Base-by-base conservation (phyloP, 2,797 vertebrate species). In the Cossypha polioptera region DNA sequence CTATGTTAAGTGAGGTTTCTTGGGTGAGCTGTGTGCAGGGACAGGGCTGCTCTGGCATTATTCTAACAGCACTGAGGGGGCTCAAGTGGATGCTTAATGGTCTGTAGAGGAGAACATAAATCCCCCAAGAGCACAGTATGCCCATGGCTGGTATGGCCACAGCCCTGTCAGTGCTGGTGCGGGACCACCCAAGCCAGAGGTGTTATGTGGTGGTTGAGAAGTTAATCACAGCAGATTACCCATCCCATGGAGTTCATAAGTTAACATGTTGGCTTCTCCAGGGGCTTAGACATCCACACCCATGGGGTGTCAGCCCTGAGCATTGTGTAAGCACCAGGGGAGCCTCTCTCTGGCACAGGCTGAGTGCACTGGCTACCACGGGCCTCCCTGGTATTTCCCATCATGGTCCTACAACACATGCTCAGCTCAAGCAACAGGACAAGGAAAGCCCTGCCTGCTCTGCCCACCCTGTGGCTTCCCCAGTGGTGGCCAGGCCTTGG, bases 271-370 rank as follows among this genome's bases (percentile, higher is more conserved):
- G 38, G 28, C 25, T 82, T 76, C 51, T 86, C 36, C 0, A 1
- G 33, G 20, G 43, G 63, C 15, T 69, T 38, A 36, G 72, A 69
- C 74, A 66, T 54, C 25, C 59, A 38, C 17, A 28, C 17, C 22
- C 16, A 36, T 15, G 14, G 28, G 24, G 9, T 36, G 43, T 35
- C 17, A 61, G 38, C 61, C 81, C 33, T 51, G 61, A 47, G 66
- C 8, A 0, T 7, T 31, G 57, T 17, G 8, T 50, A 33, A 76
- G 55, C 48, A 38, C 19, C 24, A 13, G 5, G 8, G 31, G 35
- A 42, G 26, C 29, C 35, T 48, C 43, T 38, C n/a, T 36, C 33
- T 1, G 1, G 21, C 17, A 10, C 0, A 0, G 9, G 31, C 48
- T 1, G 7, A 78, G 71, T 3, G 2, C 0, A 4, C 28, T 63